A percentile compares a stretch with the other conserved stretches of the same genome.
These are phyloP conservation scores for Coptotermes formosanus DNA, from an alignment of 1,140 invertebrate species.

Conservation along the genomic window DNA sequence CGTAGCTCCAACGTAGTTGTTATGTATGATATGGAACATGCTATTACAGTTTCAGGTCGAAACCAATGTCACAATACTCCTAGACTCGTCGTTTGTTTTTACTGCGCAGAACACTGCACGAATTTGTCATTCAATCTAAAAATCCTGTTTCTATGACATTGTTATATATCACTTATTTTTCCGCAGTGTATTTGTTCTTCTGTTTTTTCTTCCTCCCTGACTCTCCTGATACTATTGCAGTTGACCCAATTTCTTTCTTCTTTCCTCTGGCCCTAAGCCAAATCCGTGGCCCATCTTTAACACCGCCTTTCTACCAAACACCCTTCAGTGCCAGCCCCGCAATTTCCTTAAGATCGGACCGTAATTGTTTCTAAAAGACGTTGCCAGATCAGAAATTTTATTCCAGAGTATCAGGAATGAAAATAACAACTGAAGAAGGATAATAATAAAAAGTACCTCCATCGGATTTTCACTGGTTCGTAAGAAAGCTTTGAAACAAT, in stretches of 20 bases:
- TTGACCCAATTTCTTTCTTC: not conserved
- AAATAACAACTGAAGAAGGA: not conserved
- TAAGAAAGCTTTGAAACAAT: not conserved
- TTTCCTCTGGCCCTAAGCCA: not conserved
- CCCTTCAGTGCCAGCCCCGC: not conserved
- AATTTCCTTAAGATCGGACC: not conserved
- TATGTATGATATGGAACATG: too few species aligned
- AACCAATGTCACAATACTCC: too few species aligned
- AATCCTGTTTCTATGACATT: not conserved
- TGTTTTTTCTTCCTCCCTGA: not conserved
- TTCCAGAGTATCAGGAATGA: not conserved
- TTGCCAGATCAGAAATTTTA: not conserved
- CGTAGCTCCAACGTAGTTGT: too few species aligned
- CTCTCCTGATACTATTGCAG: not conserved
- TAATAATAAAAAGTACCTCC: not conserved
- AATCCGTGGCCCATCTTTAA: not conserved
- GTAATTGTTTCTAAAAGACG: slow-evolving; percentile 16
- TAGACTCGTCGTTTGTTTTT: too few species aligned
- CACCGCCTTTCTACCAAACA: not conserved
- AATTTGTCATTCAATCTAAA: not conserved
- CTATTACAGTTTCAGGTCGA: too few species aligned
- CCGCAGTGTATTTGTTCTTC: not conserved
- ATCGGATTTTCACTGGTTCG: not conserved
- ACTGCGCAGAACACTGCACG: not conserved
- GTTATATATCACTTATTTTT: not conserved